These are phyloP conservation scores for Orthosia cruda DNA, from an alignment of 2,888 invertebrate genomes.

Conservation along the genomic window DNA sequence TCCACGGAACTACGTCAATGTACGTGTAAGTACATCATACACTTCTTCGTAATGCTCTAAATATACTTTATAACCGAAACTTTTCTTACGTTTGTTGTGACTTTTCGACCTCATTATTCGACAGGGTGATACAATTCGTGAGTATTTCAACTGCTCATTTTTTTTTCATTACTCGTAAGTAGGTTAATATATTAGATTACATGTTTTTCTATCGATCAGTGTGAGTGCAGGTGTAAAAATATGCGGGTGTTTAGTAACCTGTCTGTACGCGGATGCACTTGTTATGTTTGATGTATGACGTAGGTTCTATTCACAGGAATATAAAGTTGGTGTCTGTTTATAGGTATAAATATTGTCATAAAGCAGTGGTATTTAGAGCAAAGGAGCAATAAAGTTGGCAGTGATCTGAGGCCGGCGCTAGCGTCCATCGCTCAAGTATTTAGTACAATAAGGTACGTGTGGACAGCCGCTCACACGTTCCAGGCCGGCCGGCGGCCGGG, in stretches of 20 bases:
- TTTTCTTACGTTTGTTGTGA: constrained; percentile 63
- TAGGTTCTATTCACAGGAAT: constrained; percentile 47
- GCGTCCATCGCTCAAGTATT: constrained; percentile 69
- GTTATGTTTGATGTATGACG: constrained; percentile 56
- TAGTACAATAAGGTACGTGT: constrained; percentile 72
- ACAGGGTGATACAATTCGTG: constrained; percentile 62
- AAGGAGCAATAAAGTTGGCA: constrained; percentile 56
- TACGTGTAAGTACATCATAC: constrained; percentile 68
- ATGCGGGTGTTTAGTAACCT: constrained; percentile 68
- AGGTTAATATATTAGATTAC: constrained; percentile 67
- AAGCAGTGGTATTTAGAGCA: constrained; percentile 57
- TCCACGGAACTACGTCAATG: constrained; percentile 83
- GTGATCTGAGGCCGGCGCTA: constrained; percentile 59
- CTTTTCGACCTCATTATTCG: constrained; percentile 64
- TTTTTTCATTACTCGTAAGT: constrained; percentile 59
- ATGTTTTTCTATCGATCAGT: constrained; percentile 67
- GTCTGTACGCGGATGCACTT: constrained; percentile 56
- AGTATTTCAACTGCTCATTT: constrained; percentile 52
- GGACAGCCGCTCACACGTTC: constrained; percentile 81
- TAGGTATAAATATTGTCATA: constrained; percentile 56
- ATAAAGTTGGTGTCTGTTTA: constrained; percentile 39
- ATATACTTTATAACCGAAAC: constrained; percentile 61
- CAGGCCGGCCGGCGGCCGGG: constrained; percentile 73
- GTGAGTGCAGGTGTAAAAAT: constrained; percentile 56
- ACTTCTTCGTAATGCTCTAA: constrained; percentile 62